Base-by-base conservation (phyloP, 2,888 invertebrate genomes). In the Panopea generosa region DNA sequence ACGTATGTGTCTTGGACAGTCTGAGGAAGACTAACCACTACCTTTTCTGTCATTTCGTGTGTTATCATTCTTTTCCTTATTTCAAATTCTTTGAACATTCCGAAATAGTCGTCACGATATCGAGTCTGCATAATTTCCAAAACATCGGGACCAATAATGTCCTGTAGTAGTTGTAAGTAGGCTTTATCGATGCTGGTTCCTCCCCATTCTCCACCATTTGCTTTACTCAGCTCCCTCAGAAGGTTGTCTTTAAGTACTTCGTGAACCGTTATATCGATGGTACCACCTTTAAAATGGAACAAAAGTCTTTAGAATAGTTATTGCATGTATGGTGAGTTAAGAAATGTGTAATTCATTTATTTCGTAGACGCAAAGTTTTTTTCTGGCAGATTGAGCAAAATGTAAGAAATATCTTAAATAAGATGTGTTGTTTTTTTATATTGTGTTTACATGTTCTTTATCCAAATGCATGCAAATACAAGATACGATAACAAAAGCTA, bases 231-330 rank as follows among this genome's bases (percentile, higher is more conserved):
- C 26, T 80, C 80, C 55, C 47, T 69, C 16, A 76, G 26, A 0
- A 62, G 53, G 20, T 53, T 53, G 33, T 72, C 63, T n/a, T 26
- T 27, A 7, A 62, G 66, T 7, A 77, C 53, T 59, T 76, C 70
- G 24, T 80, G 76, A 22, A 76, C 70, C 2, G 80, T 76, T 11
- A 80, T 80, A 49, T 80, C 80, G n/a, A 70, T 62, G 2, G 80
- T 80, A n/a, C n/a, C n/a, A n/a, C n/a, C n/a, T n/a, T n/a, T n/a
- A n/a, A n/a, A n/a, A n/a, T n/a, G n/a, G n/a, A n/a, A n/a, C n/a
- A n/a, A n/a, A n/a, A n/a, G n/a, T n/a, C n/a, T n/a, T n/a, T n/a
- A n/a, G n/a, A n/a, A n/a, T n/a, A n/a, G n/a, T n/a, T n/a, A n/a
- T n/a, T n/a, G n/a, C n/a, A n/a, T n/a, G n/a, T n/a, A n/a, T n/a